Evolutionary conservation across 2,113 vertebrate genomes (phyloP).

Genomic region (Crotalus viridis): DNA sequence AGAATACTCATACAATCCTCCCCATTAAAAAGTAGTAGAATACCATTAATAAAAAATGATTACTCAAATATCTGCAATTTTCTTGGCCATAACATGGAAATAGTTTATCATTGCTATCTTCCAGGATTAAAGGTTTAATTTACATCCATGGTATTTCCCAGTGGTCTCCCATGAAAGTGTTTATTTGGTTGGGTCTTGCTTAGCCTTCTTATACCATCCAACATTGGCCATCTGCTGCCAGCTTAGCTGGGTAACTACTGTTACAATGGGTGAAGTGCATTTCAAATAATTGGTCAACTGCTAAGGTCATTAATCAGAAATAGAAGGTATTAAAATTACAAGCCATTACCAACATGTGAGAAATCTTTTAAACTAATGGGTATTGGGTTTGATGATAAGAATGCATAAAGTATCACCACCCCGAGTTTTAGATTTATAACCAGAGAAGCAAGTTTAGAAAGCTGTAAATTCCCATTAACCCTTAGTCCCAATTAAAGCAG

Average conservation of each 20-base stretch:
- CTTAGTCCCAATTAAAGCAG: constrained; percentile 18
- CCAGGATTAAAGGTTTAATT: background rate
- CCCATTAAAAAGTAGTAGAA: background rate
- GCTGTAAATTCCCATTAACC: background rate
- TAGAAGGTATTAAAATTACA: background rate
- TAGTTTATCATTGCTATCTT: background rate
- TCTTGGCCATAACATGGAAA: background rate
- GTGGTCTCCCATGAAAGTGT: background rate
- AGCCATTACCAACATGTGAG: background rate
- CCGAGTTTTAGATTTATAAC: background rate
- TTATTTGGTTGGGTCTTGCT: background rate
- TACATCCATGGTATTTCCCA: background rate
- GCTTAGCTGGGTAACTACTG: background rate
- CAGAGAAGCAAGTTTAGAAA: background rate
- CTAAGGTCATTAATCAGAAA: background rate
- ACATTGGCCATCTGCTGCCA: background rate
- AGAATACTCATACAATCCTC: background rate
- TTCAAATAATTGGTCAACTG: background rate
- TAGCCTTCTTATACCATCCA: background rate
- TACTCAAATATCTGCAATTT: background rate
- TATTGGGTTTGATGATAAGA: background rate
- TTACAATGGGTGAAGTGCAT: background rate
- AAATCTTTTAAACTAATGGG: background rate
- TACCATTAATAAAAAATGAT: background rate
- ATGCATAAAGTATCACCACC: background rate